Conservation (phyloP, 2,797 vertebrate species). For the Schizopygopsis pylzovi region DNA sequence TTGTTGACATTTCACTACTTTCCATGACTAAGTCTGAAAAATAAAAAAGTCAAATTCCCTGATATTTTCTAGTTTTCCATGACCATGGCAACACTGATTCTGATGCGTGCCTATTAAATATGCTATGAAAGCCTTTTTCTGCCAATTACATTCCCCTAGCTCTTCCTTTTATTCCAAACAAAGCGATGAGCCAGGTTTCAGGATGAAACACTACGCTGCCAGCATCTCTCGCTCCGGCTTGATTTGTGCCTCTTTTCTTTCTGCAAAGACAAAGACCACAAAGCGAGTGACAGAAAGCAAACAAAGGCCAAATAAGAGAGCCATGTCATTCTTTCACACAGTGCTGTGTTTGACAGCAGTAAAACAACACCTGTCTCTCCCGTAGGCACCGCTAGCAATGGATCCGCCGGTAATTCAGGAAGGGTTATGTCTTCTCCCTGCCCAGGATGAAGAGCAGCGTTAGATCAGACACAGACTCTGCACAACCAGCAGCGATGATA, state of each 20-base stretch:
- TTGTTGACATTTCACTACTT: not conserved
- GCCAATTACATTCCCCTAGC: not conserved
- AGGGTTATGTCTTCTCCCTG: constrained; percentile 82
- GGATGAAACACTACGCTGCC: constrained; percentile 65
- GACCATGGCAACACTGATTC: not conserved
- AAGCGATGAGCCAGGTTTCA: constrained; percentile 31
- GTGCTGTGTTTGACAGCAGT: constrained; percentile 1
- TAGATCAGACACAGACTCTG: not conserved
- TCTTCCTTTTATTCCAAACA: constrained; percentile 12
- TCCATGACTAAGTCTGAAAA: not conserved
- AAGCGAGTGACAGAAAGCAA: constrained; percentile 39
- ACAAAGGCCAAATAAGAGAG: constrained; percentile 15
- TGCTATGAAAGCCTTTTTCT: constrained; percentile 9
- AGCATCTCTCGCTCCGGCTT: constrained; percentile 71
- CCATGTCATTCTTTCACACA: not conserved
- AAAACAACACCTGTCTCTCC: constrained; percentile 68
- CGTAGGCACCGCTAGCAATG: constrained; percentile 75
- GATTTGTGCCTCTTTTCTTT: constrained; percentile 64
- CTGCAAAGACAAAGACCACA: constrained; percentile 64
- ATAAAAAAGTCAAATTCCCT: not conserved
- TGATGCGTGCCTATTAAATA: not conserved
- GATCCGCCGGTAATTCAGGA: constrained; percentile 86
- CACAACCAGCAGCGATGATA: not conserved
- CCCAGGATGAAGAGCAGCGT: not conserved
- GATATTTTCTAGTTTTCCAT: not conserved